These are phyloP conservation scores for Conops quadrifasciatus DNA, from an alignment of 2,888 invertebrate genomes.

Conservation along the genomic window DNA sequence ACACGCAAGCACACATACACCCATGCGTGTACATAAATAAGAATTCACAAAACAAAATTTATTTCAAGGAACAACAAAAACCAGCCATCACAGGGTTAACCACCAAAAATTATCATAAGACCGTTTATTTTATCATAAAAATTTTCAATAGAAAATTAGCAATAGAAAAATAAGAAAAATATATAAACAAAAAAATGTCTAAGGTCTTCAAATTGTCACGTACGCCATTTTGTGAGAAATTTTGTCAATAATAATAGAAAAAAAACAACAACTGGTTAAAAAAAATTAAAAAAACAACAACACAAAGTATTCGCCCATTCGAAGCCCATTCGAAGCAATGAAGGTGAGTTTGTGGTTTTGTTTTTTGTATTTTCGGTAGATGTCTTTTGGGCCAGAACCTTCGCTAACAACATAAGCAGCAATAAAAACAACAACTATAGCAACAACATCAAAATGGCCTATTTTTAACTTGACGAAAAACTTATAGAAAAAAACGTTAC, in stretches of 20 bases:
- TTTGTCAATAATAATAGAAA: not conserved
- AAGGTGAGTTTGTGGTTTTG: no score
- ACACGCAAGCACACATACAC: no score
- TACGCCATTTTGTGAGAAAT: not conserved
- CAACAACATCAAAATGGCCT: slow-evolving; percentile 3
- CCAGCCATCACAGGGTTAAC: not conserved
- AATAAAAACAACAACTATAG: not conserved
- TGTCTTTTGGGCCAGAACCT: not conserved
- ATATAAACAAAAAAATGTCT: not conserved
- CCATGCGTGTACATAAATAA: no score
- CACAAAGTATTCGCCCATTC: no score
- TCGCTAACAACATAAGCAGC: not conserved
- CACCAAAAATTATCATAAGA: not conserved
- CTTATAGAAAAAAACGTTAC: not conserved
- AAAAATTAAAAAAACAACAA: not conserved
- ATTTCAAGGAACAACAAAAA: not conserved
- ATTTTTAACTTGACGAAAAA: not conserved
- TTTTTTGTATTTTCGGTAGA: no score
- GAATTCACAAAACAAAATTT: no score
- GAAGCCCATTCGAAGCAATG: no score
- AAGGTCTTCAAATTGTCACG: slow-evolving; percentile 14
- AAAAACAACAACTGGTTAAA: not conserved
- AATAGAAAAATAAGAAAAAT: not conserved
- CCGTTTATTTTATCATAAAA: not conserved
- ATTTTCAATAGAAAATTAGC: not conserved